phyloP scores from a whole-genome alignment of 64 coral and sea anemone genomes.

The Pocillopora damicornis region DNA sequence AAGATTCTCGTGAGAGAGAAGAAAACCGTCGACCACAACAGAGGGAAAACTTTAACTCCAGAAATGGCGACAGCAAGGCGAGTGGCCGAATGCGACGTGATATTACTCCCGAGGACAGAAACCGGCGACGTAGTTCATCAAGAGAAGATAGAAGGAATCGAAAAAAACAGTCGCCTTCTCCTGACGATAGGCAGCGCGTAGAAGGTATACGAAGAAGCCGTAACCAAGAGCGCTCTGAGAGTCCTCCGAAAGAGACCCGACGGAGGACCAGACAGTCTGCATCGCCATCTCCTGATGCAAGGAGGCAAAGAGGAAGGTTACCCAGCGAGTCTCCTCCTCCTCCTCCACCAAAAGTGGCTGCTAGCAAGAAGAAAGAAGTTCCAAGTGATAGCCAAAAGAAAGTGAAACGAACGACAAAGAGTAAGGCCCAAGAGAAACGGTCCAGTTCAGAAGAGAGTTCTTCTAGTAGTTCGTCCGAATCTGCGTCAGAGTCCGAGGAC shows the following conservation, averaged over 20 bases:
- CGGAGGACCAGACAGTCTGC: neutral
- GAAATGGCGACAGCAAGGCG: neutral
- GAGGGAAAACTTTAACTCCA: neutral
- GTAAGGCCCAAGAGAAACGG: neutral
- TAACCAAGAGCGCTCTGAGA: neutral
- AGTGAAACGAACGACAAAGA: neutral
- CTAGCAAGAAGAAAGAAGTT: neutral
- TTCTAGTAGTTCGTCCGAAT: constrained; percentile 33
- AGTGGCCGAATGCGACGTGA: neutral
- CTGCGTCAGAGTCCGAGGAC: constrained; percentile 9
- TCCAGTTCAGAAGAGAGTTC: constrained; percentile 41
- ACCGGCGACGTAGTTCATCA: constrained; percentile 17
- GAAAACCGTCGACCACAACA: neutral
- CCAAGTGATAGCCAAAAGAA: neutral
- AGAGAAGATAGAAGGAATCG: neutral
- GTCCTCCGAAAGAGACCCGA: neutral
- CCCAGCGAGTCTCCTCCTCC: neutral
- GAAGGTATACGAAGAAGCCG: neutral
- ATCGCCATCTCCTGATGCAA: constrained; percentile 4
- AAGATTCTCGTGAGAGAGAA: constrained; percentile 21
- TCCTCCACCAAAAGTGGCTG: neutral
- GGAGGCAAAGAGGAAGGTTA: neutral
- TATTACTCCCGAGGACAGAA: neutral
- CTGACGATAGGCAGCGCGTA: neutral
- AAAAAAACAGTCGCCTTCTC: neutral